Evolutionary conservation across 1,140 invertebrate species (phyloP).

Genomic region (Neodiprion lecontei): DNA sequence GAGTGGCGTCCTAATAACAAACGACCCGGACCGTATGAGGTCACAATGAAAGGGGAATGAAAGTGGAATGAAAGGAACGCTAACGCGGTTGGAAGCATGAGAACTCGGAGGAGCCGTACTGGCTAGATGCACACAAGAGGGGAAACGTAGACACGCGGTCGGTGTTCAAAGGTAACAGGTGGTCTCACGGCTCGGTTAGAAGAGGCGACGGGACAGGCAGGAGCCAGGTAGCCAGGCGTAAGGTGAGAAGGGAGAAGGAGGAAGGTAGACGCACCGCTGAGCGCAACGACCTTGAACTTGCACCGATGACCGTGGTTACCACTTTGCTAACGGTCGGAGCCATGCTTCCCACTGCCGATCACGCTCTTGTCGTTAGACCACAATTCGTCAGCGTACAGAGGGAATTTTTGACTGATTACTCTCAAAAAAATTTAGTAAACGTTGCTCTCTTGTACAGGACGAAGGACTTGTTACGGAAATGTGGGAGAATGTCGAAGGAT

Average conservation of each 20-base stretch:
- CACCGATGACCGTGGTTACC: slow-evolving; percentile 16
- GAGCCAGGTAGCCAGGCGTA: not conserved
- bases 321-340: not conserved
- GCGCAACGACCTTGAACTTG: slow-evolving; percentile 56
- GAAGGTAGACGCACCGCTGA: slow-evolving; percentile 31
- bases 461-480: no score
- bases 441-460: no score
- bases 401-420: not conserved
- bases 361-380: not conserved
- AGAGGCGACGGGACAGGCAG: slow-evolving; percentile 25
- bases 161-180: slow-evolving; percentile 10
- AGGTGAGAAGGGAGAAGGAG: not conserved
- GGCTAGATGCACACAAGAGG: slow-evolving; percentile 19
- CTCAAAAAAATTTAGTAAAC: not conserved
- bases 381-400: not conserved
- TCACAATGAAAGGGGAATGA: no score
- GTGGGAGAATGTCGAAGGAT: no score
- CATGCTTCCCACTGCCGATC: not conserved
- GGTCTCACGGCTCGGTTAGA: not conserved
- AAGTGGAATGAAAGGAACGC: no score
- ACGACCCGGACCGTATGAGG: no score
- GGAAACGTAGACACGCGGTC: not conserved
- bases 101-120: no score
- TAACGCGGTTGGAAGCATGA: no score
- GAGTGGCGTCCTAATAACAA: no score